These are phyloP conservation scores for Lepidochitona cinerea DNA, from an alignment of 2,888 invertebrate species.

Conservation along the genomic window DNA sequence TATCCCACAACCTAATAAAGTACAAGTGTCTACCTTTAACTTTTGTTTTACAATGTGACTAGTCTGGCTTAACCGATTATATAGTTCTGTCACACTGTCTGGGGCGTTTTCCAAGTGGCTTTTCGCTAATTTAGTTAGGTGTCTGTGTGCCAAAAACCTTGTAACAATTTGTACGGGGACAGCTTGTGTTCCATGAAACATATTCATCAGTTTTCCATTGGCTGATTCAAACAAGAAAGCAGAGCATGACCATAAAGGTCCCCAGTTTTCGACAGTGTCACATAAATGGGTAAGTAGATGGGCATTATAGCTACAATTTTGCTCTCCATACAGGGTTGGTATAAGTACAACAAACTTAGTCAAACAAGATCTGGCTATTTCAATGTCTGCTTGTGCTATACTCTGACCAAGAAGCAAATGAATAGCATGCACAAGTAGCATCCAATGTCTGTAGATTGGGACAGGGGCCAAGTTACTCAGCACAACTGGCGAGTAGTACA, in stretches of 20 bases:
- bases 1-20: not conserved
- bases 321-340: not conserved
- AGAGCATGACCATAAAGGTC: not conserved
- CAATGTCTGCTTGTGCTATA: not conserved
- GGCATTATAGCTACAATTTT: not conserved
- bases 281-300: conserved; percentile 1
- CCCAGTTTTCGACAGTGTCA: no score
- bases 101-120: not conserved
- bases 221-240: not conserved
- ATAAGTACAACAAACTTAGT: not conserved
- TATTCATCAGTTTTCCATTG: not conserved
- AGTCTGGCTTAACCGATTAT: not conserved
- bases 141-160: not conserved
- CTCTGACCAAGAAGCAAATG: not conserved
- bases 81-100: not conserved
- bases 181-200: not conserved
- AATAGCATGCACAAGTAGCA: not conserved
- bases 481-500: not conserved
- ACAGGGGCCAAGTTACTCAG: not conserved
- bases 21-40: not conserved
- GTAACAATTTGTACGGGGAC: not conserved
- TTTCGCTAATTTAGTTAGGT: not conserved
- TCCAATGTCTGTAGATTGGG: not conserved
- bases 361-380: not conserved
- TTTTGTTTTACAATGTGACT: not conserved